These are phyloP conservation scores for Diphyllodes magnificus DNA, from an alignment of 2,113 vertebrate species.

Conservation along the genomic window DNA sequence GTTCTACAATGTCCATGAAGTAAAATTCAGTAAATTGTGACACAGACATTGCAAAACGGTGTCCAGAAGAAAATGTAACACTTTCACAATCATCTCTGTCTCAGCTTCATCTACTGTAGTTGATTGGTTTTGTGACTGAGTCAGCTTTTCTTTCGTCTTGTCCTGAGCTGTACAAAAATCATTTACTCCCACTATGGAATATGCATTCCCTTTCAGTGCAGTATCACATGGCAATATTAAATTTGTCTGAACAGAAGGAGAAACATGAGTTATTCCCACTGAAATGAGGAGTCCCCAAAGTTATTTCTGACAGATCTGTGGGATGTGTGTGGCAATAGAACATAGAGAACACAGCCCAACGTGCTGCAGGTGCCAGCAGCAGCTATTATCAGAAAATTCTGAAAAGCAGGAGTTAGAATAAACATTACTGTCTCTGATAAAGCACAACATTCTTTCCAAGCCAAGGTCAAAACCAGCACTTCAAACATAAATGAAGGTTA, in stretches of 20 bases:
- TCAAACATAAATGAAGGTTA: neutral
- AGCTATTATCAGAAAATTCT: neutral
- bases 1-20: neutral
- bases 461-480: neutral
- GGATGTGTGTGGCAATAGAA: neutral
- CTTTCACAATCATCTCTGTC: neutral
- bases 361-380: neutral
- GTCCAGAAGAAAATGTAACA: neutral
- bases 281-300: neutral
- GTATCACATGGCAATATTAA: neutral
- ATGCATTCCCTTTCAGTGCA: neutral
- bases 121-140: neutral
- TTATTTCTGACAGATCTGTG: neutral
- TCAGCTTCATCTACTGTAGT: rapidly evolving
- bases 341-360: rapidly evolving
- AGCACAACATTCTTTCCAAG: neutral
- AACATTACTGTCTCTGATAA: neutral
- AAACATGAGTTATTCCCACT: neutral
- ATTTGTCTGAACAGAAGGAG: neutral
- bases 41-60: neutral
- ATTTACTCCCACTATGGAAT: neutral
- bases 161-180: neutral
- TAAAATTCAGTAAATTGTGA: neutral
- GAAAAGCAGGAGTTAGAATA: neutral
- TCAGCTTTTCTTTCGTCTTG: neutral